These are phyloP conservation scores for Tiliqua scincoides DNA, from an alignment of 2,113 vertebrate species.

Conservation along the genomic window DNA sequence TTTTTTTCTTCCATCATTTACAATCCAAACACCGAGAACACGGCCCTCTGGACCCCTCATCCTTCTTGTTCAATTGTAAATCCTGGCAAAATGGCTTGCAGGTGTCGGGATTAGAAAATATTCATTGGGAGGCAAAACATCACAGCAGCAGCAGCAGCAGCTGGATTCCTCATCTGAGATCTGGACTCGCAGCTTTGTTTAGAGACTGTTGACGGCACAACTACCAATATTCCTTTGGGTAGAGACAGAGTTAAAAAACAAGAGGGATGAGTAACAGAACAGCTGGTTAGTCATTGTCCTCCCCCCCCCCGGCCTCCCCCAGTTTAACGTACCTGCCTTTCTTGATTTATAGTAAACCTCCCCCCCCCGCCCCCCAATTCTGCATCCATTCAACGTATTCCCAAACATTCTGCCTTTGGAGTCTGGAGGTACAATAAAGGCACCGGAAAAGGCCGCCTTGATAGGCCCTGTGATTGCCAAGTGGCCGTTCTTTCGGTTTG, in stretches of 20 bases:
- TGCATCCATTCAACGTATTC: constrained; percentile 79
- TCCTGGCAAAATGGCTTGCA: constrained; percentile 98
- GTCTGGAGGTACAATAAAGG: constrained; percentile 75
- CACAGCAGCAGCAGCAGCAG: constrained; percentile 77
- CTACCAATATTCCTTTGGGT: constrained; percentile 82
- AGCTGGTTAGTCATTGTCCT: constrained; percentile 72
- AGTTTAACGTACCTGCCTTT: constrained; percentile 82
- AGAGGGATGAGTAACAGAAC: constrained; percentile 80
- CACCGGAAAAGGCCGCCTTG: constrained; percentile 74
- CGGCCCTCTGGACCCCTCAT: constrained; percentile 83
- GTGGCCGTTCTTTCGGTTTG: constrained; percentile 28
- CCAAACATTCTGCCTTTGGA: constrained; percentile 79
- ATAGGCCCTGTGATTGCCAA: constrained; percentile 68
- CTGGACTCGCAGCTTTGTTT: constrained; percentile 83
- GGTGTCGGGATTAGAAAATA: constrained; percentile 97
- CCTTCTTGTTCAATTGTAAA: constrained; percentile 92
- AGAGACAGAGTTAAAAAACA: constrained; percentile 78
- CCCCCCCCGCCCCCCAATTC: constrained; percentile 39
- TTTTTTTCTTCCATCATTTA: constrained; percentile 88
- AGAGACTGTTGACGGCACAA: constrained; percentile 83
- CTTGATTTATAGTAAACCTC: constrained; percentile 80
- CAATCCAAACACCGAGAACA: constrained; percentile 89
- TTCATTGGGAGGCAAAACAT: constrained; percentile 86
- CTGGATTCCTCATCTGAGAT: constrained; percentile 91
- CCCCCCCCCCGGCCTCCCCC: constrained; percentile 51